A percentile compares a stretch with the other conserved stretches of the same genome.
phyloP scores from a whole-genome alignment of 2,113 vertebrate species.

The Upupa epops region DNA sequence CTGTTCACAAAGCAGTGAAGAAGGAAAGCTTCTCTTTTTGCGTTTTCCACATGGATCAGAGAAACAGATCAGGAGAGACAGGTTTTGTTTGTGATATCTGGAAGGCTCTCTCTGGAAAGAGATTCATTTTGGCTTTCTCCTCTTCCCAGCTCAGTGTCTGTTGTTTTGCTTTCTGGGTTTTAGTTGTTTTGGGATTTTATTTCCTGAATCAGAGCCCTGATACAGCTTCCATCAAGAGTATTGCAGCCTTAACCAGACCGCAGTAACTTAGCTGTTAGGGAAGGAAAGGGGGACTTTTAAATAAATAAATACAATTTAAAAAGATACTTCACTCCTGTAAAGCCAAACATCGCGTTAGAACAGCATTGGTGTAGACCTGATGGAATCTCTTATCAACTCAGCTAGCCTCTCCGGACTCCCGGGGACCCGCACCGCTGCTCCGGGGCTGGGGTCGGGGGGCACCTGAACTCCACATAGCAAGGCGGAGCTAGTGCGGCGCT shows the following conservation, averaged over 20 bases:
- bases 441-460: background rate
- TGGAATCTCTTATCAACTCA: background rate
- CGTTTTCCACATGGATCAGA: background rate
- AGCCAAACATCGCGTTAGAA: background rate
- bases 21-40: background rate
- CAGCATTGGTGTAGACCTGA: background rate
- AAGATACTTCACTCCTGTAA: background rate
- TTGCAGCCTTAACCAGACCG: background rate
- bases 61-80: background rate
- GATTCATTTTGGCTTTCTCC: background rate
- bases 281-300: background rate
- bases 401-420: background rate
- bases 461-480: background rate
- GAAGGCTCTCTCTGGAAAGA: background rate
- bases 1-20: background rate
- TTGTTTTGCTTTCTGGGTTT: background rate
- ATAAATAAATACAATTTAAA: background rate
- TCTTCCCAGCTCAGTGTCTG: background rate
- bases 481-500: background rate
- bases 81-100: background rate
- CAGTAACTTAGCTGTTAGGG: background rate
- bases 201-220: background rate
- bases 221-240: background rate
- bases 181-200: background rate
- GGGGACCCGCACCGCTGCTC: background rate